A percentile compares a stretch with the other conserved stretches of the same genome.
Conservation (phyloP, 2,113 vertebrate species). For the Pachyramphus minor region DNA sequence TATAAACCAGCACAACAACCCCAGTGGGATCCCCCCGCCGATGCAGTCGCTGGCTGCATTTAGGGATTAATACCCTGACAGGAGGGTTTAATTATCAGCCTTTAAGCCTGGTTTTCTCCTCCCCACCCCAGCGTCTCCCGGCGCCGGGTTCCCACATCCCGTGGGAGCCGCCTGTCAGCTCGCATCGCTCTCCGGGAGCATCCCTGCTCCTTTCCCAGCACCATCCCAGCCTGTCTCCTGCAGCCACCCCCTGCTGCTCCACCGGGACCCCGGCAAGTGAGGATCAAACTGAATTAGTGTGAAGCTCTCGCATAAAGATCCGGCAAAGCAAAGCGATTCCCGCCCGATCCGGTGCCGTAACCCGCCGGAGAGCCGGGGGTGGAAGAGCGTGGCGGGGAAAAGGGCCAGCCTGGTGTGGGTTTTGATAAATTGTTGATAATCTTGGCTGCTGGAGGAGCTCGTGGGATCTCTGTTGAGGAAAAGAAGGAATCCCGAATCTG, state of each 20-base stretch:
- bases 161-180: not conserved
- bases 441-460: not conserved
- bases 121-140: not conserved
- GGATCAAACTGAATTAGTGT: not conserved
- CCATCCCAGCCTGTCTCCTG: not conserved
- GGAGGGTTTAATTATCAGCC: slow-evolving; percentile 12
- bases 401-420: not conserved
- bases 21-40: not conserved
- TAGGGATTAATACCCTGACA: not conserved
- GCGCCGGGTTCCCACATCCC: not conserved
- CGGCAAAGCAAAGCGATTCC: not conserved
- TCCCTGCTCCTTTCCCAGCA: not conserved
- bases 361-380: not conserved
- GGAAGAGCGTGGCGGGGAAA: not conserved
- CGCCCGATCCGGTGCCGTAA: not conserved
- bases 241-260: not conserved
- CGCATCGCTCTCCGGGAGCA: not conserved
- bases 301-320: not conserved
- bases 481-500: not conserved
- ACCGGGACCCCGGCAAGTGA: fast-evolving
- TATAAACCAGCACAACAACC: not conserved
- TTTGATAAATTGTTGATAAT: not conserved
- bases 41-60: not conserved
- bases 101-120: not conserved
- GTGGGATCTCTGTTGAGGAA: not conserved